These are phyloP conservation scores for Aphelenchoides avenae DNA, from an alignment of 1,140 invertebrate species.

Conservation along the genomic window DNA sequence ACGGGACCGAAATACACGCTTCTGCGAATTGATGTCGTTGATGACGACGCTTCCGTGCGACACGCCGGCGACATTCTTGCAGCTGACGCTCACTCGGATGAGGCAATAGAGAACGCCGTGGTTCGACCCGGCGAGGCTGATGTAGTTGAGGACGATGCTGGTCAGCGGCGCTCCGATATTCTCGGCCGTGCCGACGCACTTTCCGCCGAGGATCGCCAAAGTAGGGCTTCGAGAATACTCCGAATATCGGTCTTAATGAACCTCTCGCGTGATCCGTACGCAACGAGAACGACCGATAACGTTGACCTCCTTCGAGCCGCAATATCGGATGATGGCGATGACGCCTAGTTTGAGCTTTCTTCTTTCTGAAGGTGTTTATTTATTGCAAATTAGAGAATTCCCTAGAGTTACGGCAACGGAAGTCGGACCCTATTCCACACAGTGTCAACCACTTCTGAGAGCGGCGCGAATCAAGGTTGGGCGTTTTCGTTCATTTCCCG, in stretches of 20 bases:
- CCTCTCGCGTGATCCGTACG: constrained; percentile 12
- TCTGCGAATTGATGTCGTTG: constrained; percentile 12
- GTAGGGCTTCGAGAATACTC: background rate
- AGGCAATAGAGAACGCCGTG: constrained; percentile 4
- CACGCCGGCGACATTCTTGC: constrained; percentile 1
- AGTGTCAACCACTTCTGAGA: too few species aligned
- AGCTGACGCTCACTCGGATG: background rate
- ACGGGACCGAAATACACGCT: too few species aligned
- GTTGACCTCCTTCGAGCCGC: constrained; percentile 14
- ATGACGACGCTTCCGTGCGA: background rate
- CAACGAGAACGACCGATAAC: constrained; percentile 17
- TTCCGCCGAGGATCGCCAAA: constrained; percentile 21
- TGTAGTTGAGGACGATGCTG: background rate
- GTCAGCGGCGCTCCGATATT: constrained; percentile 16
- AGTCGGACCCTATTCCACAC: too few species aligned
- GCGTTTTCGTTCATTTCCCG: too few species aligned
- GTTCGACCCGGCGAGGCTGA: constrained; percentile 11
- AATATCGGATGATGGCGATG: constrained; percentile 15
- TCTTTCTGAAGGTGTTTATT: too few species aligned
- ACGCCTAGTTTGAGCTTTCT: too few species aligned
- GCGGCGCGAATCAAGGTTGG: too few species aligned
- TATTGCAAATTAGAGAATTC: too few species aligned
- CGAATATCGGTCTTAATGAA: background rate
- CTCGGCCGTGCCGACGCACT: constrained; percentile 20
- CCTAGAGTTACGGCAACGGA: too few species aligned